These are phyloP conservation scores for Epiperipatus broadwayi DNA, from an alignment of 2,888 invertebrate species.

Conservation along the genomic window DNA sequence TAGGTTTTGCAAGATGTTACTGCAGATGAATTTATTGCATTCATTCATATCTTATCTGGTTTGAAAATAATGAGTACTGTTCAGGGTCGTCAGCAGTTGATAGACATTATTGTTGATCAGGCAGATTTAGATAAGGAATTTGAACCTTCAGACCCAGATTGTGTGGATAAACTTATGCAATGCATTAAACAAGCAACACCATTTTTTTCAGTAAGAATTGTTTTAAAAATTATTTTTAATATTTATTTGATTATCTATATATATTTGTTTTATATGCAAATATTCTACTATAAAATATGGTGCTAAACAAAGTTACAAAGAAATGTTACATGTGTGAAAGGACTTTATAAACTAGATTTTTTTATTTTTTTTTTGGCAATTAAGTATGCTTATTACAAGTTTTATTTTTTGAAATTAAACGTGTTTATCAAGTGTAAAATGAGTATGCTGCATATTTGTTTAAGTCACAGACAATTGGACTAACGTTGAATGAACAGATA, in stretches of 20 bases:
- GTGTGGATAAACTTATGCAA: conserved; percentile 52
- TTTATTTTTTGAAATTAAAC: too few relatives aligned
- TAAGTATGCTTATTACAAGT: too few relatives aligned
- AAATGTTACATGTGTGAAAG: too few relatives aligned
- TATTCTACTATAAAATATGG: too few relatives aligned
- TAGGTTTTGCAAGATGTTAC: conserved; percentile 46
- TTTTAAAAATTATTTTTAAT: conserved; percentile 12
- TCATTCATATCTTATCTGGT: conserved; percentile 64
- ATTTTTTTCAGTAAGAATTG: conserved; percentile 58
- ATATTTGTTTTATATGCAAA: conserved; percentile 12
- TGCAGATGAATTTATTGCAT: conserved; percentile 70
- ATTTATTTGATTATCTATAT: conserved; percentile 11
- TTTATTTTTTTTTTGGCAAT: too few relatives aligned
- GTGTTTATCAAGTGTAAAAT: too few relatives aligned
- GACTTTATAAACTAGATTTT: too few relatives aligned
- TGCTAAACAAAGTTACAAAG: too few relatives aligned
- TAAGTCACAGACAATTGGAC: too few relatives aligned
- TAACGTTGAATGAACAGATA: too few relatives aligned
- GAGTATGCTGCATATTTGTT: too few relatives aligned
- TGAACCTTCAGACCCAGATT: conserved; percentile 29
- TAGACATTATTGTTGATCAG: conserved; percentile 64
- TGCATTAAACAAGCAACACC: conserved; percentile 68
- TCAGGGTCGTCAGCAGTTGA: conserved; percentile 63
- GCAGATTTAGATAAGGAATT: conserved; percentile 49
- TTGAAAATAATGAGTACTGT: conserved; percentile 61